Conservation (phyloP, 2,113 vertebrate genomes). For the rabbit (Oryctolagus cuniculus) region DNA sequence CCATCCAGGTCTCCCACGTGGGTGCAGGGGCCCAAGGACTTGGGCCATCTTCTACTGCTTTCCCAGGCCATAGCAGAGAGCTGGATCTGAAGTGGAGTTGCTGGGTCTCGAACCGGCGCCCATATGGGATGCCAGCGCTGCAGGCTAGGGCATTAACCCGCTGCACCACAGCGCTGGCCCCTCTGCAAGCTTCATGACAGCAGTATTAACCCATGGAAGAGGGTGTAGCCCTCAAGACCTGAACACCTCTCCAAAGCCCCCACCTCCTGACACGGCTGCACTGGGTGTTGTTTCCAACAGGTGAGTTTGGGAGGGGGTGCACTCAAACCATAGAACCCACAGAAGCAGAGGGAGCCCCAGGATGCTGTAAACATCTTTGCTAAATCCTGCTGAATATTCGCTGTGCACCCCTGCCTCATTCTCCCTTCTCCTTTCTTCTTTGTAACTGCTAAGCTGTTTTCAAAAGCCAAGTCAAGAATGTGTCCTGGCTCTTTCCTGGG, state of each 20-base stretch:
- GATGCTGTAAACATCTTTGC: background rate
- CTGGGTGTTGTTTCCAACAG: background rate
- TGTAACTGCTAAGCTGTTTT: background rate
- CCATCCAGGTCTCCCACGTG: too few species aligned
- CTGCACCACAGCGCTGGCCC: background rate
- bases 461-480: background rate
- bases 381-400: background rate
- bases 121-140: too few species aligned
- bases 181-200: background rate
- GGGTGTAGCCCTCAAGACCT: background rate
- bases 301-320: background rate
- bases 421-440: background rate
- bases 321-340: too few species aligned
- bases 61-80: too few species aligned
- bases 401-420: background rate
- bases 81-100: too few species aligned
- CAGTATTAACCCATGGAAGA: background rate
- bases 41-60: too few species aligned
- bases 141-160: too few species aligned
- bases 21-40: too few species aligned
- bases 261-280: too few species aligned
- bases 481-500: background rate
- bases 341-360: background rate
- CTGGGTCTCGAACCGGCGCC: too few species aligned
- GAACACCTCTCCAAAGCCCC: background rate